Percentiles rank a stretch among this genome's conserved stretches.
phyloP scores from a whole-genome alignment of 2,113 vertebrate genomes.

The Phaetusa simplex region DNA sequence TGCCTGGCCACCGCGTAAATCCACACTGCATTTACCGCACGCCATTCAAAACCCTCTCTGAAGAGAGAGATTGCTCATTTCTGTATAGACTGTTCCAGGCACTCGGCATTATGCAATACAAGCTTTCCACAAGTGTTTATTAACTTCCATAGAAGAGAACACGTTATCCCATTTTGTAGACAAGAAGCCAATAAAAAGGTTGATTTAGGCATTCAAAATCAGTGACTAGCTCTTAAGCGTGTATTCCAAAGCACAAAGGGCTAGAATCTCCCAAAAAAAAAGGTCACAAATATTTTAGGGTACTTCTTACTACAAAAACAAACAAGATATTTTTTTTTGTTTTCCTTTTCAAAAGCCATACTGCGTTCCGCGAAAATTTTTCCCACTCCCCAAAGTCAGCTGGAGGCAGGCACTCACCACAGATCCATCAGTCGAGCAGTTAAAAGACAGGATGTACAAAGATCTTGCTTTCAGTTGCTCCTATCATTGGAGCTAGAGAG shows the following conservation, averaged over 20 bases:
- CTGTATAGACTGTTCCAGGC: neutral
- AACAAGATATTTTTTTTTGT: too few species aligned
- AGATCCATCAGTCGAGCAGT: neutral
- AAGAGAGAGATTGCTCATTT: neutral
- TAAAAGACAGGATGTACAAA: neutral
- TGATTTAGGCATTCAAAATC: slow-evolving; percentile 14
- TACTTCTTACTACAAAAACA: neutral
- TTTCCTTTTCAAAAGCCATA: neutral
- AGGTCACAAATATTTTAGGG: neutral
- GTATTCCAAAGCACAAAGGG: neutral
- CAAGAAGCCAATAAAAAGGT: neutral
- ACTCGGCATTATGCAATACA: neutral
- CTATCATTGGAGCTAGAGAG: neutral
- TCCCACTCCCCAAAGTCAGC: neutral
- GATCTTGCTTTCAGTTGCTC: neutral
- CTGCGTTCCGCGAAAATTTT: neutral
- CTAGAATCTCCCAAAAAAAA: neutral
- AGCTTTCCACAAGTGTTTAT: slow-evolving; percentile 18
- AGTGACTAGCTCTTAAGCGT: neutral
- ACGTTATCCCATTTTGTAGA: neutral
- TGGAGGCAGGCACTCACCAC: neutral
- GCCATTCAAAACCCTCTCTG: neutral
- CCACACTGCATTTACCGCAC: neutral
- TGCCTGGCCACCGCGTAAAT: neutral
- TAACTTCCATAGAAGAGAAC: neutral